Percentiles rank a stretch among this genome's conserved stretches.
phyloP scores from a whole-genome alignment of 2,797 vertebrate species.

The Silurus aristotelis region DNA sequence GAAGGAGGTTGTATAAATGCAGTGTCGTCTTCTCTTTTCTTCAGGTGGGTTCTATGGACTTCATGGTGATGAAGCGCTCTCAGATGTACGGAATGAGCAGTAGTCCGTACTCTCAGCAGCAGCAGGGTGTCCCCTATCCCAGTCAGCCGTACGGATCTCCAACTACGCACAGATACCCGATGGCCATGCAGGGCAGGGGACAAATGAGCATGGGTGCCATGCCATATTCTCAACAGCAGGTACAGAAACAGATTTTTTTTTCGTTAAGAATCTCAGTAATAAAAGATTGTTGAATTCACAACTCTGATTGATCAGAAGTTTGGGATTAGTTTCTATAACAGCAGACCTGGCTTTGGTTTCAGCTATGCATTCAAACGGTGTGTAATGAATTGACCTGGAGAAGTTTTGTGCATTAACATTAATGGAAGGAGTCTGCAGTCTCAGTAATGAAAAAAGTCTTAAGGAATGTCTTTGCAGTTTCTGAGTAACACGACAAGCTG shows the following conservation, averaged over 20 bases:
- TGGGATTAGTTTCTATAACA: background rate
- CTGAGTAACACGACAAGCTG: background rate
- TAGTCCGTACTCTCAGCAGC: slow-evolving; percentile 81
- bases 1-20: background rate
- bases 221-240: slow-evolving; percentile 93
- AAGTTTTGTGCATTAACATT: background rate
- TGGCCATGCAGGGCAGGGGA: slow-evolving; percentile 84
- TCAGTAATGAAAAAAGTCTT: background rate
- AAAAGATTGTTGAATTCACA: background rate
- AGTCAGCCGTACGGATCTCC: slow-evolving; percentile 83
- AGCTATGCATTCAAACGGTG: background rate
- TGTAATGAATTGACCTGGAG: background rate
- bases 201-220: slow-evolving; percentile 83
- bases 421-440: background rate
- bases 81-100: slow-evolving; percentile 85
- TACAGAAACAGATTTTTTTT: slow-evolving; percentile 54
- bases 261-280: background rate
- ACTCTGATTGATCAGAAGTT: background rate
- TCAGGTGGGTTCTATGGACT: slow-evolving; percentile 86
- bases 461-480: background rate
- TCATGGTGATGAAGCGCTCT: slow-evolving; percentile 90
- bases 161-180: slow-evolving; percentile 84
- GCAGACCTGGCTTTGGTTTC: background rate
- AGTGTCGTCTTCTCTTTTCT: background rate
- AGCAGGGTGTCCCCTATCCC: slow-evolving; percentile 80